Conservation (phyloP, 35 echinoderm and acorn worm species). For the Amphiura filiformis region DNA sequence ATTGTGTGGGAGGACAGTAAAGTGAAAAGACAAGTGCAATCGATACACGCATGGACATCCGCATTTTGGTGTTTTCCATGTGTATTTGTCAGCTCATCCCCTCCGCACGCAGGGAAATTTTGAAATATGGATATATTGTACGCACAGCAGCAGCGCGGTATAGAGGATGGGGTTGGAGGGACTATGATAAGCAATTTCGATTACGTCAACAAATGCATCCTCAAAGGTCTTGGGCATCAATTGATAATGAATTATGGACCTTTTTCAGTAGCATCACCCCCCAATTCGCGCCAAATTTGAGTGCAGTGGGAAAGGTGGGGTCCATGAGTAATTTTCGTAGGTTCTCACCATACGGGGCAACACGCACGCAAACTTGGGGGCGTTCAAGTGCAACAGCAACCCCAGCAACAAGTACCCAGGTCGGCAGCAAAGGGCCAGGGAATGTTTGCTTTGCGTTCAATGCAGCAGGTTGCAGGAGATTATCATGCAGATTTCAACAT, state of each 20-base stretch:
- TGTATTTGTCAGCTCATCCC: neutral
- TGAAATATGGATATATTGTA: neutral
- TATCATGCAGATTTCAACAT: no score
- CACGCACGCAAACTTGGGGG: no score
- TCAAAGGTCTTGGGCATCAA: neutral
- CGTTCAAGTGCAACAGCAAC: no score
- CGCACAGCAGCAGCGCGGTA: neutral
- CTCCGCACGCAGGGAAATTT: neutral
- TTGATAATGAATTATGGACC: constrained; percentile 8
- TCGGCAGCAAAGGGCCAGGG: neutral
- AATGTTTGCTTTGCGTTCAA: neutral
- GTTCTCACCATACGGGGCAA: no score
- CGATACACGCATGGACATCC: neutral
- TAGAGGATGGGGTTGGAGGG: constrained; percentile 8
- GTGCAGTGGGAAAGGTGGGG: no score
- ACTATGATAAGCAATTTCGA: constrained; percentile 24
- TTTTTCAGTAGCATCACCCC: no score
- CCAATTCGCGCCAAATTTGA: no score
- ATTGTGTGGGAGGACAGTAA: neutral
- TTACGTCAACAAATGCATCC: neutral
- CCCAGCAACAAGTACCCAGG: neutral
- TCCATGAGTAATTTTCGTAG: no score
- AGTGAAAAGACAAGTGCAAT: neutral
- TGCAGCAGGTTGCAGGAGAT: neutral
- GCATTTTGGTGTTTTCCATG: neutral